Base-by-base conservation (phyloP, 2,888 invertebrate genomes). In the Conistra vaccinii region DNA sequence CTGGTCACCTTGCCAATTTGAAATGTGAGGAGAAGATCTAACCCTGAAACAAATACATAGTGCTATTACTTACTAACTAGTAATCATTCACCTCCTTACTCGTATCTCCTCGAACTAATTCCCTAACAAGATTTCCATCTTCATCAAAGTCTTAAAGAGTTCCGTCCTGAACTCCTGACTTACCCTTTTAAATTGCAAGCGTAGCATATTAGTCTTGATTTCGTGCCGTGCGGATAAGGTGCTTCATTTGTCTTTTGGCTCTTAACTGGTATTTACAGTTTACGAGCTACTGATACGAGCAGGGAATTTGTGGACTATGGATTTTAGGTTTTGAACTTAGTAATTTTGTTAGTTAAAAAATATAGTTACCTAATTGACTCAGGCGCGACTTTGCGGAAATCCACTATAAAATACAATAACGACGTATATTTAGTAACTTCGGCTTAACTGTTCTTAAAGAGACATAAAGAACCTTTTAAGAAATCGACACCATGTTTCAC, bases 171-270 rank as follows among this genome's bases (percentile, higher is more conserved):
- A 80, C 85, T 80, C 71, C 73, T 69, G 69, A 72, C 78, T 85
- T 77, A 76, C 76, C 87, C 88, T 88, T 84, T 83, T 78, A 89
- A 88, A 84, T 81, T 73, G 83, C 81, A 81, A 77, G 85, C 86
- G 86, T 85, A 84, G 85, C 84, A 85, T 91, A 93, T 94, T 91
- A 93, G 90, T 94, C 94, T 93, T 93, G 91, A 93, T 94, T 94
- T 92, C 83, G 86, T 81, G 85, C 85, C 83, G 78, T 55, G 65
- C 70, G 73, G 87, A 85, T 86, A 83, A 86, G 84, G 85, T 79
- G 79, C 77, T 73, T 88, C 89, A 91, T 92, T 92, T 86, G 87
- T 92, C 91, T 91, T 87, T 87, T 74, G 83, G 78, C 86, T 80
- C 84, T 77, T 86, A 74, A 81, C 84, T 73, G 55, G 85, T 86